Evolutionary conservation across 2,888 invertebrate genomes (phyloP).

Genomic region (Plebejus argus): DNA sequence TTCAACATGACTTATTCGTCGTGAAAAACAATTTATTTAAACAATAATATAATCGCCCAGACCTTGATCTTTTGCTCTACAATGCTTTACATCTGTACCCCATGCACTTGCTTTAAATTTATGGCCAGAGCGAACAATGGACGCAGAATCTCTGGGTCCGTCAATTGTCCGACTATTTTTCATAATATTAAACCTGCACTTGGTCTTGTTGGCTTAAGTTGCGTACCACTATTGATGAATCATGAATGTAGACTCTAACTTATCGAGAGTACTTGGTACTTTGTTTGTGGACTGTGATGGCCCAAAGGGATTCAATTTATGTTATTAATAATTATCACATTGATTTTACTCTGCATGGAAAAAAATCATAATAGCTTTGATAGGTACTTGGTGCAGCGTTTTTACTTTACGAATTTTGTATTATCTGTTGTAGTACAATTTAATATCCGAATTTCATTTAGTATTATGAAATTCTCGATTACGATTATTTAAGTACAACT

Average conservation of each 20-base stretch:
- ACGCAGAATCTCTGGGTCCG: constrained; percentile 50
- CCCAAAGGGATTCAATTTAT: constrained; percentile 37
- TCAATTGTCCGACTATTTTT: constrained; percentile 54
- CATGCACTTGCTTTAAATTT: constrained; percentile 43
- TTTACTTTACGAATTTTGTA: not conserved
- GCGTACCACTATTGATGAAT: constrained; percentile 14
- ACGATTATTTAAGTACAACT: not conserved
- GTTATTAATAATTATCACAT: constrained; percentile 43
- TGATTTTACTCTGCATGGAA: constrained; percentile 45
- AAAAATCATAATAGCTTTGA: constrained; percentile 50
- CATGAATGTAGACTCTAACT: constrained; percentile 28
- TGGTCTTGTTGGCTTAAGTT: constrained; percentile 47
- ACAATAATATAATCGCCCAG: constrained; percentile 48
- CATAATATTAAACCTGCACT: constrained; percentile 52
- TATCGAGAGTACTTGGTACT: constrained; percentile 14
- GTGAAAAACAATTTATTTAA: constrained; percentile 50
- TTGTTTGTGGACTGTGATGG: constrained; percentile 13
- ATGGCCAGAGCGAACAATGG: constrained; percentile 53
- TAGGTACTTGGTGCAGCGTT: constrained; percentile 49
- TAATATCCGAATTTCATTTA: not conserved
- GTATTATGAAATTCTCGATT: not conserved
- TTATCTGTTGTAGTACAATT: not conserved
- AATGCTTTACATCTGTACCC: constrained; percentile 53
- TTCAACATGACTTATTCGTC: constrained; percentile 48
- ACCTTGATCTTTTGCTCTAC: constrained; percentile 51